Conservation (phyloP, 2,888 invertebrate genomes). For the Dichetophora obliterata region DNA sequence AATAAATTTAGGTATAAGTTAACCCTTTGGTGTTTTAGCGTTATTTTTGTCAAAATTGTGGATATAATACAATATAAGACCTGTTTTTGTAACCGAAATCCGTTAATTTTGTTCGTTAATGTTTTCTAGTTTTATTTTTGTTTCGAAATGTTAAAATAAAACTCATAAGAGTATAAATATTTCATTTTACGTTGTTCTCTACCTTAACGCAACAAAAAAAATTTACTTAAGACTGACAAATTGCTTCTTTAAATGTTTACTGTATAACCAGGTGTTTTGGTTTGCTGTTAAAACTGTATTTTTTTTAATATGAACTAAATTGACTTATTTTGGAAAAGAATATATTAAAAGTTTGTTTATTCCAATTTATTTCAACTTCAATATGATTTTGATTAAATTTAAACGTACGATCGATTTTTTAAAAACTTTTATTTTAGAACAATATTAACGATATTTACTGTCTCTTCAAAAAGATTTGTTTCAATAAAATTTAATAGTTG, state of each 20-base stretch:
- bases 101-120: not conserved
- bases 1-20: not conserved
- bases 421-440: not conserved
- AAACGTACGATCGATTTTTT: not conserved
- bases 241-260: conserved; percentile 16
- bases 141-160: not conserved
- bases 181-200: not conserved
- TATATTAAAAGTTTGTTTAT: not conserved
- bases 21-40: not conserved
- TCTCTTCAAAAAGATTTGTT: not conserved
- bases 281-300: conserved; percentile 22
- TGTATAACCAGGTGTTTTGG: conserved; percentile 20
- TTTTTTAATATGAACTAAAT: conserved; percentile 11
- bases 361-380: not conserved
- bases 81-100: not conserved
- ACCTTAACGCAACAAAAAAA: conserved; percentile 8
- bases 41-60: not conserved
- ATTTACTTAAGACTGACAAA: conserved; percentile 36
- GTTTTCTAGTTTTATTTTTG: not conserved
- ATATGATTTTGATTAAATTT: not conserved
- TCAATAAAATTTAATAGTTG: not conserved
- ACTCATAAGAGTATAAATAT: not conserved
- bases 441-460: not conserved
- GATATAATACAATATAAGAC: not conserved
- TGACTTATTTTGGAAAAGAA: not conserved